These are phyloP conservation scores for Drosophila cracens DNA, from an alignment of 2,888 invertebrate species.

Conservation along the genomic window DNA sequence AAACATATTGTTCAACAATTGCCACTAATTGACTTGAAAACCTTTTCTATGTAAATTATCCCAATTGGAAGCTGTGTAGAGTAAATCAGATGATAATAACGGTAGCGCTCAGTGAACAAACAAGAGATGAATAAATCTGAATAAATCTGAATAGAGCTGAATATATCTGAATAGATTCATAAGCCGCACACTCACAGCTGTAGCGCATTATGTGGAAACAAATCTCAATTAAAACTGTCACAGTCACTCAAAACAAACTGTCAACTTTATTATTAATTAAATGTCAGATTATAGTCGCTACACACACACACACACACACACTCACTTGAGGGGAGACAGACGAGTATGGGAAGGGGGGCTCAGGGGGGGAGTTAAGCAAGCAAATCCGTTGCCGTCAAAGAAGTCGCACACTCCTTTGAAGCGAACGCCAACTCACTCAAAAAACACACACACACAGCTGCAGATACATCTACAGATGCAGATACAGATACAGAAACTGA, in stretches of 20 bases:
- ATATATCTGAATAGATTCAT: slow-evolving; percentile 28
- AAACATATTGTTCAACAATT: neutral
- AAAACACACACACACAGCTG: slow-evolving; percentile 8
- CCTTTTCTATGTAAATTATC: neutral
- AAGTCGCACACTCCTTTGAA: slow-evolving; percentile 73
- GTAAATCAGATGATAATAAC: neutral
- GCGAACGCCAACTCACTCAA: slow-evolving; percentile 41
- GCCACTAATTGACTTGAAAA: too few species aligned
- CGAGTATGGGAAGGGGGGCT: neutral
- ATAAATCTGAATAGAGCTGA: slow-evolving; percentile 21
- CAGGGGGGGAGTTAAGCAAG: slow-evolving; percentile 9
- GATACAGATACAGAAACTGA: slow-evolving; percentile 48
- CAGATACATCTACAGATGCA: slow-evolving; percentile 22
- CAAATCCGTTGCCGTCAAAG: slow-evolving; percentile 70
- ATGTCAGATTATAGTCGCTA: slow-evolving; percentile 81
- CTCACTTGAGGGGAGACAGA: neutral
- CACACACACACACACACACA: slow-evolving; percentile 27
- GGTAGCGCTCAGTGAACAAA: slow-evolving; percentile 36
- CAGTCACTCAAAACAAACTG: slow-evolving; percentile 81
- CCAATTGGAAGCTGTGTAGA: neutral
- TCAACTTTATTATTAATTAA: slow-evolving; percentile 83
- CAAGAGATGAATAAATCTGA: slow-evolving; percentile 11
- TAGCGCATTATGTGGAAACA: slow-evolving; percentile 58
- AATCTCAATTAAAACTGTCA: slow-evolving; percentile 83
- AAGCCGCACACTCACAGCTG: slow-evolving; percentile 37